Conservation (phyloP, 2,797 vertebrate genomes). For the Propithecus perrieri region DNA sequence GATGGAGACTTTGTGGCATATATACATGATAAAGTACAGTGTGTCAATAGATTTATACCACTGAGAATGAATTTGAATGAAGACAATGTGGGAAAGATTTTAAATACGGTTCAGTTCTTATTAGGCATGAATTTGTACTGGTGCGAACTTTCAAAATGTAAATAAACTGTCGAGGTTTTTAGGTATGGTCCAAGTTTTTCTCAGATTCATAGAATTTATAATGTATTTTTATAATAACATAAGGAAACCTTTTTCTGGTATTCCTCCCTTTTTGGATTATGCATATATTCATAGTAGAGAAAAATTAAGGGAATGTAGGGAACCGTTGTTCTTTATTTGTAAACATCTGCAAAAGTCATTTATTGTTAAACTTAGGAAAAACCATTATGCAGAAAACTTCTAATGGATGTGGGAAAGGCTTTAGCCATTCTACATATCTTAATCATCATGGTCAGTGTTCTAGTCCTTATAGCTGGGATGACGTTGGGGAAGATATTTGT, state of each 20-base stretch:
- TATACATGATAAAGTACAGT: neutral
- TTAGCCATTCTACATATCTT: neutral
- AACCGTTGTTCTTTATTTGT: neutral
- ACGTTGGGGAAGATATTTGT: neutral
- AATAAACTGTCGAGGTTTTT: neutral
- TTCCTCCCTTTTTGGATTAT: neutral
- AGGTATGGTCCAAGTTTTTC: neutral
- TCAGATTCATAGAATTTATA: neutral
- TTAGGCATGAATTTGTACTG: neutral
- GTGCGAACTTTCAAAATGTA: neutral
- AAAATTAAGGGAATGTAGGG: neutral
- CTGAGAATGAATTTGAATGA: neutral
- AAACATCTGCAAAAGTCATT: neutral
- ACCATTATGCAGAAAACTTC: neutral
- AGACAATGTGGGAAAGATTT: neutral
- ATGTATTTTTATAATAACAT: neutral
- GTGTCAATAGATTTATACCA: neutral
- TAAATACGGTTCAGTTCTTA: neutral
- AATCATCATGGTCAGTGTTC: neutral
- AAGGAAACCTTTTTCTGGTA: neutral
- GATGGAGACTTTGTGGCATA: neutral
- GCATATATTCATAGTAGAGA: neutral
- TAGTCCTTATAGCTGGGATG: neutral
- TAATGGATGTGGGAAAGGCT: neutral
- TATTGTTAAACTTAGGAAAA: neutral